These are phyloP conservation scores for Menidia beryllina DNA, from an alignment of 2,113 vertebrate species.

Conservation along the genomic window DNA sequence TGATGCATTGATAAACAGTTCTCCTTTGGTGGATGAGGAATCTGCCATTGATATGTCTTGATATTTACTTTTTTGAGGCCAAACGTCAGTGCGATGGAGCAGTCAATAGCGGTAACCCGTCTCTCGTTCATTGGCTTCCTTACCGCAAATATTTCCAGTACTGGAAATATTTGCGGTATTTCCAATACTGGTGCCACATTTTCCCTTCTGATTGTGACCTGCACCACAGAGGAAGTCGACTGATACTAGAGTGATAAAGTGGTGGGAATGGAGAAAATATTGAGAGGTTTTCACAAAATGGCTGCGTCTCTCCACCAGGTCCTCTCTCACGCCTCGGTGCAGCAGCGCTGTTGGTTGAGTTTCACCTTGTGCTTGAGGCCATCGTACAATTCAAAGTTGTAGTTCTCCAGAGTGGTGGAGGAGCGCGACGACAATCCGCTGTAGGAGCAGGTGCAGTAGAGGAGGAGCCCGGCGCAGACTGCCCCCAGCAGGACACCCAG, in stretches of 20 bases:
- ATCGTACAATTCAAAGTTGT: conserved; percentile 98
- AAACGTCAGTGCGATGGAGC: conserved; percentile 36
- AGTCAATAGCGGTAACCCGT: conserved; percentile 39
- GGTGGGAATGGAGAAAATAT: conserved; percentile 52
- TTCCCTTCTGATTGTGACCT: conserved; percentile 33
- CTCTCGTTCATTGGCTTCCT: conserved; percentile 38
- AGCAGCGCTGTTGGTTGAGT: conserved; percentile 98
- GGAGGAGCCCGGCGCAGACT: conserved; percentile 93
- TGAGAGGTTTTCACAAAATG: conserved; percentile 45
- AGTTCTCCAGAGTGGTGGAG: conserved; percentile 98
- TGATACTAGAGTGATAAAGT: conserved; percentile 59
- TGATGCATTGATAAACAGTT: conserved; percentile 68
- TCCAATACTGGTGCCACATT: conserved; percentile 14
- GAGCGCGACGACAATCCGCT: conserved; percentile 92
- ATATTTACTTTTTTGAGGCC: conserved; percentile 75
- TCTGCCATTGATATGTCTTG: conserved; percentile 81
- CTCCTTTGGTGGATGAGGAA: conserved; percentile 66
- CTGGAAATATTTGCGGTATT: too few relatives aligned
- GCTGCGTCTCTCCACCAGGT: conserved; percentile 6
- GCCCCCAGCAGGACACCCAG: conserved; percentile 94
- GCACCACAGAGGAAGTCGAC: conserved; percentile 46
- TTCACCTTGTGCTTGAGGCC: conserved; percentile 99
- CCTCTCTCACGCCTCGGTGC: conserved; percentile 91
- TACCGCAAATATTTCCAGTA: conserved; percentile 18
- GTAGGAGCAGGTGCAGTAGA: conserved; percentile 98